Base-by-base conservation (phyloP, 2,797 vertebrate species). In the Hoplostethus mediterraneus region DNA sequence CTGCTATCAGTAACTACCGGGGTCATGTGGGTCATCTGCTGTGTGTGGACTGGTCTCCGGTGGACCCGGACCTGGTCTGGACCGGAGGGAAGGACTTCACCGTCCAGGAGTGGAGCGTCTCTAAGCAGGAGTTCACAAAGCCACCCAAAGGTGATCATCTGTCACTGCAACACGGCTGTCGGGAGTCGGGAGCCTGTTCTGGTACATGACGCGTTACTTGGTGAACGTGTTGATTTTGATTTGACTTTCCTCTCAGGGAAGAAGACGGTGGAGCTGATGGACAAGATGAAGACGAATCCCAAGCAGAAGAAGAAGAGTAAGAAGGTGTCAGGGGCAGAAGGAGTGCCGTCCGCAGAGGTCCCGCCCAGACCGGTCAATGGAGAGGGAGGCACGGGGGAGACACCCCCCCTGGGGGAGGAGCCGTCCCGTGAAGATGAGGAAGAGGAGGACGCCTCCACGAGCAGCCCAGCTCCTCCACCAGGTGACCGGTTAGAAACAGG, bases 51-150 rank as follows among this genome's bases (percentile, higher is more conserved):
- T 99, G 98, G 98, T 99, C 97, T 0, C 96, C 97, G 0, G 88
- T 97, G 40, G 96, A 99, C 38, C 88, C 96, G 0, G 97, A 99
- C 17, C 79, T 92, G 83, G 76, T 99, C 85, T 99, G 97, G 91
- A 98, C 97, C 0, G 98, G 97, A 71, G 98, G 95, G 17, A 97
- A 98, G 86, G 98, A 99, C 90, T 99, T 98, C 90, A 97, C 96
- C 12, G 94, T 97, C 57, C 96, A 98, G 67, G 96, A 95, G 75
- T 99, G 98, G 98, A 89, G 86, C 3, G 77, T 96, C 73, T 96
- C 96, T 74, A 95, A 95, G 75, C 98, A 99, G 65, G 93, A 96
- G 30, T 96, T 98, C 1, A 94, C 92, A 3, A 92, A 90, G 31
- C 98, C 98, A 0, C 98, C 98, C 0, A 97, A 96, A 94, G 96